phyloP scores from a whole-genome alignment of 2,797 vertebrate genomes.

The Glyptemys insculpta region DNA sequence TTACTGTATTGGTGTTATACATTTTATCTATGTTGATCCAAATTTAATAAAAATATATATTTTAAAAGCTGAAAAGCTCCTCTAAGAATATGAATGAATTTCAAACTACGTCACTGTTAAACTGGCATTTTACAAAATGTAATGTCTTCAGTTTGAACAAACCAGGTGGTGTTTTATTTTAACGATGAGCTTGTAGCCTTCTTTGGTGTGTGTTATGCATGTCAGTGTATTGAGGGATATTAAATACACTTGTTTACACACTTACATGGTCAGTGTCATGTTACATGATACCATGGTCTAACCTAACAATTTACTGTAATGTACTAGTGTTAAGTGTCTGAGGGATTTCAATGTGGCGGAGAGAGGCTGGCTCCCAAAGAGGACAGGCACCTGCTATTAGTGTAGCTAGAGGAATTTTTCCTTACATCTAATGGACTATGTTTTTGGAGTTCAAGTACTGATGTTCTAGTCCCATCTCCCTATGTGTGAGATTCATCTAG shows the following conservation, averaged over 20 bases:
- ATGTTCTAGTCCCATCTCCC: neutral
- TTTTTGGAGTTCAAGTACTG: accelerated
- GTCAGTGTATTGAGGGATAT: neutral
- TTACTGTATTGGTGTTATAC: neutral
- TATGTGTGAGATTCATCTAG: neutral
- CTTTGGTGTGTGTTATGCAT: neutral
- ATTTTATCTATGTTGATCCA: neutral
- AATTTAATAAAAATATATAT: neutral
- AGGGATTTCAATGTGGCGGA: neutral
- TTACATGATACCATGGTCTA: neutral
- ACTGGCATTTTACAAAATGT: neutral
- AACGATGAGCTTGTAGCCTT: neutral
- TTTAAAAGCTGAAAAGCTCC: neutral
- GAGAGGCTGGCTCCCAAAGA: neutral
- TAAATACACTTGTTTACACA: neutral
- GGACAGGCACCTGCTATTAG: neutral
- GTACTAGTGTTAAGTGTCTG: accelerated
- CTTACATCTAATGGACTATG: neutral
- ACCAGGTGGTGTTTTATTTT: neutral
- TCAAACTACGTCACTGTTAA: neutral
- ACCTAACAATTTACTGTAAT: neutral
- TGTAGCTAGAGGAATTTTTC: neutral
- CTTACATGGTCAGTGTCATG: neutral
- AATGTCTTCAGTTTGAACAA: neutral
- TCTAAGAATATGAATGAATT: neutral